A percentile compares a stretch with the other conserved stretches of the same genome.
phyloP scores from a whole-genome alignment of 2,797 vertebrate genomes.

The Masticophis lateralis region DNA sequence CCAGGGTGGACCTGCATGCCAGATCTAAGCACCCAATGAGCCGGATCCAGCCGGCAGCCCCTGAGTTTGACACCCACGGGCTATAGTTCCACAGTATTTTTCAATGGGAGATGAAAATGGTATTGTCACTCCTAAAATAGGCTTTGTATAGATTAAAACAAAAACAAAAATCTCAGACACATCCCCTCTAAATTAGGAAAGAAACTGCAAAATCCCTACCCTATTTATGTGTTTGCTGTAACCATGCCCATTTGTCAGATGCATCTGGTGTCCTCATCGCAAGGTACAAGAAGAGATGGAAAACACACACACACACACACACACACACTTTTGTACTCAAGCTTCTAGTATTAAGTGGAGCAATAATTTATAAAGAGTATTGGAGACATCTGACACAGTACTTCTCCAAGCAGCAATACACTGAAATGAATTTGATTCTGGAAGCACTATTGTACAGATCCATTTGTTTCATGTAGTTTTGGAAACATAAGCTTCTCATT shows the following conservation, averaged over 20 bases:
- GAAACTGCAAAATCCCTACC: neutral
- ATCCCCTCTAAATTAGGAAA: neutral
- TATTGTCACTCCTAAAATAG: neutral
- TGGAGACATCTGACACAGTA: neutral
- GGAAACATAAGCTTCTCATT: neutral
- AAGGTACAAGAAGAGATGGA: neutral
- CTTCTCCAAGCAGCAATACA: neutral
- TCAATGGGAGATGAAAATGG: neutral
- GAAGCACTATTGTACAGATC: neutral
- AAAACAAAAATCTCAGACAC: neutral
- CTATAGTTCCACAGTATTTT: neutral
- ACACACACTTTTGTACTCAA: neutral
- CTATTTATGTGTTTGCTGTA: neutral
- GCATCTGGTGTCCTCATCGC: neutral
- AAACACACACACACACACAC: neutral
- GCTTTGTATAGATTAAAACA: neutral
- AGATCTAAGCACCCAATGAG: too few relatives aligned
- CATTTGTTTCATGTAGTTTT: neutral
- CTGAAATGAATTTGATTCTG: neutral
- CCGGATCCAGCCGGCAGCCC: too few relatives aligned
- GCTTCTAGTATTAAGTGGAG: neutral
- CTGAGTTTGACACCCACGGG: too few relatives aligned
- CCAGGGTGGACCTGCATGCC: too few relatives aligned
- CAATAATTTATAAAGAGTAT: neutral
- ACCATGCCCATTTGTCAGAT: neutral